Base-by-base conservation (phyloP, 2,888 invertebrate genomes). In the Ligdia adustata region DNA sequence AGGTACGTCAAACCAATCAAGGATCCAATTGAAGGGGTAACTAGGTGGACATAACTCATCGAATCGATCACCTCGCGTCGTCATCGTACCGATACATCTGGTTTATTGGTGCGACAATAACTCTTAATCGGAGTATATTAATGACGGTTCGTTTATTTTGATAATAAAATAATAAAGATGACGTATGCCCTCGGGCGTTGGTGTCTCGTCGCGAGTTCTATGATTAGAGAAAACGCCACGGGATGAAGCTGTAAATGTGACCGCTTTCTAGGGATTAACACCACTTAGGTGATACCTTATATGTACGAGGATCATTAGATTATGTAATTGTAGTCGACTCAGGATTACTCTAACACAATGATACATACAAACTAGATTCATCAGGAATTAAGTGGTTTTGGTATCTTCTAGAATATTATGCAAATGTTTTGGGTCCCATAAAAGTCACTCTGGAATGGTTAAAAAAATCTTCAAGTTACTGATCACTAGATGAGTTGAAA, bases 1-100 rank as follows among this genome's bases (percentile, higher is more conserved):
- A n/a, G n/a, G n/a, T n/a, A 83, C 81, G 82, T 88, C 86, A 79
- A 82, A 79, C 80, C 89, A 88, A 89, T 90, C 87, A 86, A 78
- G 80, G 75, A 78, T 71, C 77, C 89, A 89, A 89, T 90, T 89
- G 89, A 83, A 84, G 79, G 85, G 86, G 84, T 87, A 87, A 88
- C 86, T 84, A 84, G 80, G 80, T 84, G 84, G 83, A 83, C 83
- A 79, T 80, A 83, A 81, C 76, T 82, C 77, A 77, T 74, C 70
- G 75, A 72, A 86, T 86, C 86, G 82, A 88, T 88, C 87, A 85
- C 74, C 77, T 74, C 75, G 70, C 74, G 69, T 76, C 75, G 72
- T 64, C 70, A 64, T 62, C 66, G 27, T n/a, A 69, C 62, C 69
- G 72, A 82, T 82, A 81, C 78, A 78, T 80, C 79, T 75, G 80